These are phyloP conservation scores for Colaptes auratus DNA, from an alignment of 2,113 vertebrate species.

Conservation along the genomic window DNA sequence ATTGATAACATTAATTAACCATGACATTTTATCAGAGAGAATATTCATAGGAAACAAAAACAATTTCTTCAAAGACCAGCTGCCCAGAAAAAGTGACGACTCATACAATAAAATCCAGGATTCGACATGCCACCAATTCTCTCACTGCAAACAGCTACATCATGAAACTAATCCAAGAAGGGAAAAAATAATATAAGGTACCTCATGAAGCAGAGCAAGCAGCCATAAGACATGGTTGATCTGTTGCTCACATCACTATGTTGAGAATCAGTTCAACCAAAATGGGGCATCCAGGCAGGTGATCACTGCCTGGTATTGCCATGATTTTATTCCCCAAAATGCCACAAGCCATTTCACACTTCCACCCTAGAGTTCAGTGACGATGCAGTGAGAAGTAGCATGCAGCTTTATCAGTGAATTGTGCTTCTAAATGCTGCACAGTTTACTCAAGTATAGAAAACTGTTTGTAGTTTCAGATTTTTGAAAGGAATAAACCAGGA, in stretches of 20 bases:
- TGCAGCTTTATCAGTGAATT: not conserved
- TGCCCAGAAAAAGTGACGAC: not conserved
- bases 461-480: not conserved
- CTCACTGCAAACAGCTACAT: not conserved
- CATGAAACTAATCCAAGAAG: not conserved
- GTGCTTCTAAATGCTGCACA: not conserved
- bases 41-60: not conserved
- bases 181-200: accelerated
- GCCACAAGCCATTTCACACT: not conserved
- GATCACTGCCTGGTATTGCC: not conserved
- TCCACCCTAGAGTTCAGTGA: not conserved
- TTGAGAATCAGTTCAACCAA: not conserved
- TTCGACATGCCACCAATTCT: not conserved
- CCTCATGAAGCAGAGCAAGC: not conserved
- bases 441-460: not conserved
- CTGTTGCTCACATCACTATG: not conserved
- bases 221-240: accelerated
- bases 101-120: not conserved
- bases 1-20: not conserved
- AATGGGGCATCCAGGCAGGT: not conserved
- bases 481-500: not conserved
- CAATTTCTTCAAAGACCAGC: not conserved
- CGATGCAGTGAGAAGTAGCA: not conserved
- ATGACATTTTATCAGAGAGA: not conserved
- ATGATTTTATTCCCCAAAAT: not conserved